phyloP scores from a whole-genome alignment of 2,797 vertebrate species.

The Lepus oiostolus region DNA sequence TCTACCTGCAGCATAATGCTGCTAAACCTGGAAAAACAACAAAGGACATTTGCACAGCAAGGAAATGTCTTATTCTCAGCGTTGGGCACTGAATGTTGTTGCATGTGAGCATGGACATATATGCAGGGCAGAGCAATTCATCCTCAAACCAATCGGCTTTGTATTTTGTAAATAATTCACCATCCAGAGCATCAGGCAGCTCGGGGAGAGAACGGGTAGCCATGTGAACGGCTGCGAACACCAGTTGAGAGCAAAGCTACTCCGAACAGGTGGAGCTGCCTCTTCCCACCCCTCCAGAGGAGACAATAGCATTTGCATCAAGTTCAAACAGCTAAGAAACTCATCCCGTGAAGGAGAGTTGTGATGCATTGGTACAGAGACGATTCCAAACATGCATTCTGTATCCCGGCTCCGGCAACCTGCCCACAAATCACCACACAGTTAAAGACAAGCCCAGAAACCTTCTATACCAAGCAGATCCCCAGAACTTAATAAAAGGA shows the following conservation, averaged over 20 bases:
- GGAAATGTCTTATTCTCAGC: constrained; percentile 63
- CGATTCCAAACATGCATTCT: constrained; percentile 75
- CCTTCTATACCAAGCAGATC: constrained; percentile 73
- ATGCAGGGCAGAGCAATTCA: constrained; percentile 25
- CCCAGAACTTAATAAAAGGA: constrained; percentile 83
- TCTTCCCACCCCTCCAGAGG: constrained; percentile 57
- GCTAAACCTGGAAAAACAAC: constrained; percentile 79
- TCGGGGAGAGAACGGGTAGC: constrained; percentile 74
- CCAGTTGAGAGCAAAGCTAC: constrained; percentile 77
- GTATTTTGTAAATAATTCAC: constrained; percentile 83
- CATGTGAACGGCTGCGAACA: constrained; percentile 71
- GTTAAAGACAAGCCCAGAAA: constrained; percentile 82
- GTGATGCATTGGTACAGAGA: constrained; percentile 39
- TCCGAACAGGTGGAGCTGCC: constrained; percentile 86
- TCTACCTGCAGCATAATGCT: constrained; percentile 87
- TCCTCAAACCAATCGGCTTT: constrained; percentile 67
- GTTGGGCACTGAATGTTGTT: constrained; percentile 42
- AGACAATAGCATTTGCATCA: constrained; percentile 86
- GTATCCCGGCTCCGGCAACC: constrained; percentile 68
- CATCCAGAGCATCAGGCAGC: constrained; percentile 70
- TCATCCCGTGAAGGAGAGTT: constrained; percentile 77
- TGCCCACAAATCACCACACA: constrained; percentile 81
- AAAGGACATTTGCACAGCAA: constrained; percentile 81
- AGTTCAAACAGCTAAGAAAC: constrained; percentile 84
- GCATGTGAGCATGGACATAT: not conserved